A percentile compares a stretch with the other conserved stretches of the same genome.
Conservation (phyloP, 2,797 vertebrate species). For the Rousettus madagascariensis region DNA sequence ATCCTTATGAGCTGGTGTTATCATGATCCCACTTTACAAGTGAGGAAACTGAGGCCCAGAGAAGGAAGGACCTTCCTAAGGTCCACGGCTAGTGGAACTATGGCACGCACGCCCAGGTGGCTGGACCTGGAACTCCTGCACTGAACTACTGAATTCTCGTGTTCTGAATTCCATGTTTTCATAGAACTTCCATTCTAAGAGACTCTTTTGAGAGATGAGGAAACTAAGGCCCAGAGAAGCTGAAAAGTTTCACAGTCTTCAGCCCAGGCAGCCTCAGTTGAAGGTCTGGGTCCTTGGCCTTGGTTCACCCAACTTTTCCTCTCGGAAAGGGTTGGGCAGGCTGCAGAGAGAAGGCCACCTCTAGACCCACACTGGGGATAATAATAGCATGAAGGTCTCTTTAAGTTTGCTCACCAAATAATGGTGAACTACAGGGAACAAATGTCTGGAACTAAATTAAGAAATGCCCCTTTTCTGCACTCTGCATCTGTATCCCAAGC, state of each 20-base stretch:
- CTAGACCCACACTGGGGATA: not conserved
- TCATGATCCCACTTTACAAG: not conserved
- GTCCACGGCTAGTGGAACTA: not conserved
- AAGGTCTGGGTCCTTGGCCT: not conserved
- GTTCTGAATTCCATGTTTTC: slow-evolving; percentile 11
- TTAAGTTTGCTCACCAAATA: slow-evolving; percentile 70
- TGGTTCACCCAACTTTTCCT: not conserved
- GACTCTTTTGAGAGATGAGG: not conserved
- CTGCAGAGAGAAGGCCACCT: not conserved
- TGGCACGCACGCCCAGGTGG: rapidly evolving
- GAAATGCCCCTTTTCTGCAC: slow-evolving; percentile 10
- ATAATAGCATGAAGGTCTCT: slow-evolving; percentile 48
- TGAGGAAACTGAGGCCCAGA: not conserved
- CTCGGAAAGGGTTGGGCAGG: not conserved
- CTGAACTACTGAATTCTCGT: not conserved
- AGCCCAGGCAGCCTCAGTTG: not conserved
- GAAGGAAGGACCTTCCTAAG: not conserved
- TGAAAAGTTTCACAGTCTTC: not conserved
- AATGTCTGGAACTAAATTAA: slow-evolving; percentile 47
- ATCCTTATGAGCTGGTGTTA: not conserved
- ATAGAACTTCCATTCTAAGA: not conserved
- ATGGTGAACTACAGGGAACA: slow-evolving; percentile 18
- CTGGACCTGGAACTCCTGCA: not conserved
- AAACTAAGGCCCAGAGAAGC: not conserved
- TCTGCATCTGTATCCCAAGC: not conserved